Evolutionary conservation across 2,797 vertebrate genomes (phyloP), one percentile per base, ranked within the genome.

Genomic region (Coilia nasus): DNA sequence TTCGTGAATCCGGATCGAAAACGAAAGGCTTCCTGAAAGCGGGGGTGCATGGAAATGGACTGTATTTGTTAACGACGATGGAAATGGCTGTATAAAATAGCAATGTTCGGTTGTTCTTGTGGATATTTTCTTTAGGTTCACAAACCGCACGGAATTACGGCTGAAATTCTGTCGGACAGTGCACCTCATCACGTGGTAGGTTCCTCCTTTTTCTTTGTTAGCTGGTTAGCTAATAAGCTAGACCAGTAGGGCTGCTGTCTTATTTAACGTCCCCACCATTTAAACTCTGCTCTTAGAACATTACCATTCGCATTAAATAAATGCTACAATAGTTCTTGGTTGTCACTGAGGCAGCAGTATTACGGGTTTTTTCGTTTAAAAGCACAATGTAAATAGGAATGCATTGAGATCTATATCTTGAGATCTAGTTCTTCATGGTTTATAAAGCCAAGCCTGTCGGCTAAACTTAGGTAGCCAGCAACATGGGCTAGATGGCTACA

Each of bases 111-210:
- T 90, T 41, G 81, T 85, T 90, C 90, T 85, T 90, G 88, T 88
- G 88, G 87, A 84, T 88, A 80, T 88, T 85, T 87, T 86, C 83
- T 71, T 90, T 94, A 91, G 93, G 94, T 93, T 95, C 91, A 91
- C 84, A 94, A 96, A 96, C 95, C 95, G 95, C 95, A 95, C 94
- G 96, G 96, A 96, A 96, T 96, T 96, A 95, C 96, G 95, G 91
- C 93, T 92, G 95, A 97, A 96, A 97, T 95, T 97, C 96, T 96
- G 96, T 97, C 96, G 96, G 96, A 96, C 96, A 96, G 95, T 95
- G 97, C 96, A 93, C 96, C 96, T 96, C 96, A 96, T 97, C 97
- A 97, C 97, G 97, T 97, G 97, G 97, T 98, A 98, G 96, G 97
- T 97, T 97, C 96, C 96, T 96, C 95, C 95, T 95, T 96, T 96